These are phyloP conservation scores for Eublepharis macularius DNA, from an alignment of 2,113 vertebrate species.

Conservation along the genomic window DNA sequence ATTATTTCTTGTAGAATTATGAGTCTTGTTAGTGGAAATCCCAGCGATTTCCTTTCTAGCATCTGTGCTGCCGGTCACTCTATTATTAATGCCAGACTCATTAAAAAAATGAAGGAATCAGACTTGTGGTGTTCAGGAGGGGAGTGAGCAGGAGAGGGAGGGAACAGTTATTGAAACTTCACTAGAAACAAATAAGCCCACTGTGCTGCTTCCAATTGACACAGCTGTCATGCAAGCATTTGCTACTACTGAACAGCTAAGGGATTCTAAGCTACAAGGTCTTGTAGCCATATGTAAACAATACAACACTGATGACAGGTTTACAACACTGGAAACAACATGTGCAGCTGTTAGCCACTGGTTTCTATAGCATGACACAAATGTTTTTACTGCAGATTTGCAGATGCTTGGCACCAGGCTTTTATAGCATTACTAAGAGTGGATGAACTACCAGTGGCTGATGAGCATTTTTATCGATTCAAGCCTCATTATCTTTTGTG, in stretches of 20 bases:
- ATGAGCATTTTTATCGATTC: background rate
- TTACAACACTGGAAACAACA: slow-evolving; percentile 70
- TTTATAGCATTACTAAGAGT: background rate
- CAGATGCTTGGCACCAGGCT: slow-evolving; percentile 39
- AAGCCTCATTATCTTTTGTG: background rate
- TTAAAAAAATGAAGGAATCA: slow-evolving; percentile 71
- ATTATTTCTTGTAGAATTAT: slow-evolving; percentile 79
- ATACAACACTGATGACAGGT: slow-evolving; percentile 72
- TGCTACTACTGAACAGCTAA: slow-evolving; percentile 32
- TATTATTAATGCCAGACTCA: slow-evolving; percentile 77
- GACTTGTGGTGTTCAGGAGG: slow-evolving; percentile 70
- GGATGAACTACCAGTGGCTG: accelerated
- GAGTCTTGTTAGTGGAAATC: slow-evolving; percentile 77
- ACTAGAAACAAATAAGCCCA: slow-evolving; percentile 66
- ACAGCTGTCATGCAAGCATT: slow-evolving; percentile 75
- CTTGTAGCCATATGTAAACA: slow-evolving; percentile 81
- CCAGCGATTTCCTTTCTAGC: slow-evolving; percentile 73
- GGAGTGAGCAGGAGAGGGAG: background rate
- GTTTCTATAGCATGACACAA: slow-evolving; percentile 64
- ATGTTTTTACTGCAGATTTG: slow-evolving; percentile 57
- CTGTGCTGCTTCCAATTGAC: slow-evolving; percentile 67
- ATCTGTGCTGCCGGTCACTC: slow-evolving; percentile 77
- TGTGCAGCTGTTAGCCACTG: slow-evolving; percentile 73
- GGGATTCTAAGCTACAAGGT: slow-evolving; percentile 65
- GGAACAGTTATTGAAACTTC: slow-evolving; percentile 39